Conservation (phyloP, 1,140 invertebrate genomes). For the Brachionus rubens region DNA sequence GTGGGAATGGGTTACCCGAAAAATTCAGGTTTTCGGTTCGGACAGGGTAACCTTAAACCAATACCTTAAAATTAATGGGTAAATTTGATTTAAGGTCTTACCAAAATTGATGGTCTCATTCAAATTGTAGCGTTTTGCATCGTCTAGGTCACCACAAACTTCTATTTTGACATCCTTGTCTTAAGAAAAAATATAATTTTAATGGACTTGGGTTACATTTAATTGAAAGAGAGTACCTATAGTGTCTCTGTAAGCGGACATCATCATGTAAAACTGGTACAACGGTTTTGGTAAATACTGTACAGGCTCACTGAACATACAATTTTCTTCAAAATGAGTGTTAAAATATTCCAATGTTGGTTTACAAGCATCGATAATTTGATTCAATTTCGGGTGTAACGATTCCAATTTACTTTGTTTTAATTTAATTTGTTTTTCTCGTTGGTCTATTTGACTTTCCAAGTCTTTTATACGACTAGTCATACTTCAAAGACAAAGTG, state of each 20-base stretch:
- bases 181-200: background rate
- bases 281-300: conserved; percentile 74
- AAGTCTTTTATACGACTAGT: background rate
- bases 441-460: conserved; percentile 3
- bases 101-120: conserved; percentile 36
- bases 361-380: conserved; percentile 59
- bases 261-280: conserved; percentile 82
- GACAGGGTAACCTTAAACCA: too few relatives aligned
- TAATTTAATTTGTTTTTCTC: conserved; percentile 69
- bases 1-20: too few relatives aligned
- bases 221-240: conserved; percentile 62
- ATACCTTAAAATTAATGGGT: too few relatives aligned
- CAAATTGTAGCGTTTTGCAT: conserved; percentile 63
- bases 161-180: conserved; percentile 62
- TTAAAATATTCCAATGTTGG: conserved; percentile 83
- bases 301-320: conserved; percentile 72
- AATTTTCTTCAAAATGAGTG: conserved; percentile 72
- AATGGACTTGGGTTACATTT: background rate
- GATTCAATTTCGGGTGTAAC: conserved; percentile 72
- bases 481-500: conserved; percentile 34
- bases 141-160: conserved; percentile 76
- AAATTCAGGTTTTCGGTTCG: too few relatives aligned
- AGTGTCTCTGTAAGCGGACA: conserved; percentile 75
- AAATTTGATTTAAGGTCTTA: too few relatives aligned
- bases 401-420: conserved; percentile 76